Base-by-base conservation (phyloP, 2,113 vertebrate genomes). In the Neolamprologus caudopunctatus region DNA sequence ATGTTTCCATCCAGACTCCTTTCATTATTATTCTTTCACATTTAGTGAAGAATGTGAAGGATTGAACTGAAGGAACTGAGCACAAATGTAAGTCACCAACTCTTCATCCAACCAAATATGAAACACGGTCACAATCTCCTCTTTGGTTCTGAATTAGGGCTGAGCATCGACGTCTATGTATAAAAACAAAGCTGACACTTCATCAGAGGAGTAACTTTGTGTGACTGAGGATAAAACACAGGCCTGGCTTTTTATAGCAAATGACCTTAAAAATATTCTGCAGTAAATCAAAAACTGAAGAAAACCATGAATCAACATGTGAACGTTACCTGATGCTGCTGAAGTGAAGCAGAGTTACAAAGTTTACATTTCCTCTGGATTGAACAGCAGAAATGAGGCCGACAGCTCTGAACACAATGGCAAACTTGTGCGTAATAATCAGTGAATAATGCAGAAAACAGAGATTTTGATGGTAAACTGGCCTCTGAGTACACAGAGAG, bases 91-190 rank as follows among this genome's bases (percentile, higher is more conserved):
- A 61, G 57, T 17, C 57, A 58, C 24, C 55, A 14, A 28, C 7
- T 58, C 55, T 57, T 57, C 1, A 33, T 57, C 57, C 14, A 31
- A 10, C 26, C 26, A 61, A 61, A 33, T 10, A 31, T 16, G 55
- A 28, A 58, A 58, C 5, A 5, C 1, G 55, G 13, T 10, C 28
- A 61, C 57, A 61, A 19, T 33, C 28, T 31, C 8, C 5, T 33
- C 57, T 33, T 10, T 33, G 14, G 28, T 19, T 61, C 28, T 19
- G 5, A 61, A 28, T 61, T 2, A 17, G 51, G 1, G 51, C 51
- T 7, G 9, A 1, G n/a, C 51, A 21, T 12, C n/a, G 10, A 54
- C 51, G 0, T 54, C 50, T 6, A 53, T n/a, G 8, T 51, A 51
- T 51, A 9, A 51, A 51, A 51, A 51, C 50, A 53, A 53, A 53